Evolutionary conservation across 2,113 vertebrate genomes (phyloP).

Genomic region (Nibea coibor): DNA sequence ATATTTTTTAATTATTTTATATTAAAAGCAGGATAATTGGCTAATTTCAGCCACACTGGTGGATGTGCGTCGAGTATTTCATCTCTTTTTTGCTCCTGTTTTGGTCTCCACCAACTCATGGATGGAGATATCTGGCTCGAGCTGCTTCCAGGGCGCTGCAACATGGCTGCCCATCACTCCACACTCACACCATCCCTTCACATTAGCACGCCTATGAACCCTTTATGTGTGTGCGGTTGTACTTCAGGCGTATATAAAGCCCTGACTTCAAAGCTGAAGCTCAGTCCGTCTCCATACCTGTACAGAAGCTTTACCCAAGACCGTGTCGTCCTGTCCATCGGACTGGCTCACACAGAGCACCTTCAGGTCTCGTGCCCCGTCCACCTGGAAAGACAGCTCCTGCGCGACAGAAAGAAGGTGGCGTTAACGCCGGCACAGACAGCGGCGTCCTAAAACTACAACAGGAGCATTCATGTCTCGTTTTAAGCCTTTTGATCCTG

Average conservation of each 20-base stretch:
- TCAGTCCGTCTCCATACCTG: slow-evolving; percentile 55
- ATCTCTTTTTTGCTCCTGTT: neutral
- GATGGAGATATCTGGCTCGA: too few species aligned
- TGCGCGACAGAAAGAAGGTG: slow-evolving; percentile 37
- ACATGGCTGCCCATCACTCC: too few species aligned
- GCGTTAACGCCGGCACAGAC: neutral
- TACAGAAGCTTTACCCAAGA: slow-evolving; percentile 73
- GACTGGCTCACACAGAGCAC: slow-evolving; percentile 77
- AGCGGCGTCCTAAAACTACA: neutral
- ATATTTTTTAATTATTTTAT: too few species aligned
- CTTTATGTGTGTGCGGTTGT: too few species aligned
- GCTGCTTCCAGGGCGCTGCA: too few species aligned
- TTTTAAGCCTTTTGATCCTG: slow-evolving; percentile 12
- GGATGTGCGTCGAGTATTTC: neutral
- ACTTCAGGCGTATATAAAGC: neutral
- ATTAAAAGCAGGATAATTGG: too few species aligned
- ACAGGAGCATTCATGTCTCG: slow-evolving; percentile 5
- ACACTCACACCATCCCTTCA: too few species aligned
- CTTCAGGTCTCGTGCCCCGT: slow-evolving; percentile 72
- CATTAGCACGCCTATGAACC: too few species aligned
- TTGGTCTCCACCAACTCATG: neutral
- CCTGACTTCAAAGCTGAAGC: neutral
- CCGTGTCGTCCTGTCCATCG: slow-evolving; percentile 38
- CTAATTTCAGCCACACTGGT: neutral
- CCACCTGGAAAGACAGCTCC: slow-evolving; percentile 83